These are phyloP conservation scores for Drosophila ironensis DNA, from an alignment of 1,140 invertebrate genomes.

Conservation along the genomic window DNA sequence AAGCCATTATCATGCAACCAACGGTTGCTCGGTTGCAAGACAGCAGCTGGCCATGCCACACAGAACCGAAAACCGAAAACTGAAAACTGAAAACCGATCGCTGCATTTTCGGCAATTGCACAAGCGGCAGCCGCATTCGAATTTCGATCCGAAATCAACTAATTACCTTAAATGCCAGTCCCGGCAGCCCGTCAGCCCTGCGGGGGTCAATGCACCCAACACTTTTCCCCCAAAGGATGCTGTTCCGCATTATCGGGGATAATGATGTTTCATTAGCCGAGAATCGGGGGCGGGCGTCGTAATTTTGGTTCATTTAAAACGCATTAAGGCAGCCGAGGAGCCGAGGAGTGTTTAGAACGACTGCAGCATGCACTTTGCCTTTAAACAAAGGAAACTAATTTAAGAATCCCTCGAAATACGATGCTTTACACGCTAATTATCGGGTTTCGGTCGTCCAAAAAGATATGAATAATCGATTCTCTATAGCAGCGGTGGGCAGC, in stretches of 20 bases:
- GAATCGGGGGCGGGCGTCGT: not conserved
- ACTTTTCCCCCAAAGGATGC: not conserved
- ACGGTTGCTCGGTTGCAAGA: slow-evolving; percentile 35
- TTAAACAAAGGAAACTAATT: not conserved
- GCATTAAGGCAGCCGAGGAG: slow-evolving; percentile 6
- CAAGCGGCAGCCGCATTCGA: slow-evolving; percentile 28
- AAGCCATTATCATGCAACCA: slow-evolving; percentile 64
- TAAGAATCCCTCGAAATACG: too few relatives aligned
- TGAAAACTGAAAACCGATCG: too few relatives aligned
- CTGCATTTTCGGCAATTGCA: slow-evolving; percentile 42
- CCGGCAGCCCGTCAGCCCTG: slow-evolving; percentile 1
- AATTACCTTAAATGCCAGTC: slow-evolving; percentile 49
- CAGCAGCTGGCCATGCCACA: slow-evolving; percentile 37
- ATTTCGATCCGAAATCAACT: slow-evolving; percentile 34
- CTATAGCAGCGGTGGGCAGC: too few relatives aligned
- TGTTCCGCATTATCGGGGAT: not conserved
- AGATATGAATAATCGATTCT: too few relatives aligned
- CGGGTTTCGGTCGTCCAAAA: too few relatives aligned
- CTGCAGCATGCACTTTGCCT: not conserved
- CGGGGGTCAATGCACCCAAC: slow-evolving; percentile 31
- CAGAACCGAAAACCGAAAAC: too few relatives aligned
- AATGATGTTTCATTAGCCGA: not conserved
- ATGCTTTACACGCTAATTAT: too few relatives aligned
- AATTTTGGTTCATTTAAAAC: slow-evolving; percentile 28
- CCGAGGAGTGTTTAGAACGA: not conserved